Evolutionary conservation across 2,797 vertebrate genomes (phyloP).

Genomic region (Parambassis ranga): DNA sequence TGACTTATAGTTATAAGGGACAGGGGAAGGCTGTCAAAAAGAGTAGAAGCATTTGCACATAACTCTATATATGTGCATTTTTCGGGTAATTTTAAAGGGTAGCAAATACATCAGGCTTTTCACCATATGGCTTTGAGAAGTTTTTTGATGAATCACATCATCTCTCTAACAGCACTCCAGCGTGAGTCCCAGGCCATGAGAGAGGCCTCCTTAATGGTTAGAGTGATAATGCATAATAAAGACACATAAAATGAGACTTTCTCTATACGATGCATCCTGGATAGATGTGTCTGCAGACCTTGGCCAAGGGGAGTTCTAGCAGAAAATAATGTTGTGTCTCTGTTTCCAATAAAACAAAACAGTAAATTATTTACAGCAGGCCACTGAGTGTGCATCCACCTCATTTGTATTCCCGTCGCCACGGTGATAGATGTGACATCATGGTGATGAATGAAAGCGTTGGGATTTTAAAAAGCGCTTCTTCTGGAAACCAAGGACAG

Average conservation of each 20-base stretch:
- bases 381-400: constrained; percentile 69
- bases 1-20: constrained; percentile 39
- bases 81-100: constrained; percentile 34
- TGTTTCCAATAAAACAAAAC: constrained; percentile 81
- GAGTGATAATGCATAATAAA: constrained; percentile 68
- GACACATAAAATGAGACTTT: constrained; percentile 50
- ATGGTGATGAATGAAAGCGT: constrained; percentile 76
- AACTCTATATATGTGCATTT: constrained; percentile 27
- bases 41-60: constrained; percentile 8
- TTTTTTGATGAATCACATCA: constrained; percentile 47
- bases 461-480: constrained; percentile 74
- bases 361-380: constrained; percentile 81
- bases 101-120: constrained; percentile 55
- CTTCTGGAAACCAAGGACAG: constrained; percentile 78
- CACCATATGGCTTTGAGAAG: constrained; percentile 49
- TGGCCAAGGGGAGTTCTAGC: constrained; percentile 71
- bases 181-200: constrained; percentile 47
- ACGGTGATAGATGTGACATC: constrained; percentile 79
- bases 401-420: constrained; percentile 75
- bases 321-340: constrained; percentile 76
- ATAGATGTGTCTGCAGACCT: constrained; percentile 71
- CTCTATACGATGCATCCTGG: constrained; percentile 43
- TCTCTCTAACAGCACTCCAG: constrained; percentile 55
- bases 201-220: constrained; percentile 49
- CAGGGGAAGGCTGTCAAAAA: constrained; percentile 26